Evolutionary conservation across 64 coral and sea anemone species (phyloP), one percentile per base, ranked within the genome.

Genomic region (Hydrozoanthus tunicans): DNA sequence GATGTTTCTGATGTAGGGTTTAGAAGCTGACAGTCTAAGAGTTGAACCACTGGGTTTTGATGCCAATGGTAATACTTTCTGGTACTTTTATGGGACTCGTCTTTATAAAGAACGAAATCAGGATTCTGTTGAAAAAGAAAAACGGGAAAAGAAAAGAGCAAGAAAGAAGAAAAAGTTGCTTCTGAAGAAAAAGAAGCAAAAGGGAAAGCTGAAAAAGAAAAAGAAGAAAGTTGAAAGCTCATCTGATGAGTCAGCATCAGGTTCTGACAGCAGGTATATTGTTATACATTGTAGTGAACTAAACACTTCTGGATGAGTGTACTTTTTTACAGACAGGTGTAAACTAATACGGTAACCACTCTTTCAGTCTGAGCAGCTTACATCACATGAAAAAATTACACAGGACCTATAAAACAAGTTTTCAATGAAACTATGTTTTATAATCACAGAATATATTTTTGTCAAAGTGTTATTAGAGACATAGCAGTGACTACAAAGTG

Each of bases 51-150:
- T 98, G 9, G 96, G 96, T 11, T 92, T 62, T 84, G 96, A 98
- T 80, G 75, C 96, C 24, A 90, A 93, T 20, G 94, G 91, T 4
- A 93, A 93, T 70, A 95, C 86, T 8, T 98, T 91, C 57, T 98
- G 96, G 96, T 98, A 98, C 51, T 98, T 98, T 65, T 98, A 95
- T 60, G 96, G 96, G 12, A 98, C 96, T 26, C 81, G 96, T n/a
- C 86, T 98, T 77, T 98, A 98, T 67, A 91, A 93, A 53, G 96
- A 98, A 72, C 56, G 76, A 76, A 92, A 92, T 26, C 79, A 62
- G 26, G 64, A 62, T 61, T 81, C 77, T n/a, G 14, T 79, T 13
- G 96, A 91, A 60, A 90, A 89, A 57, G 90, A 91, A 77, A 90
- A 93, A 15, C 91, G 92, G 27, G 90, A 86, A 62, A 91, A 93